phyloP scores from a whole-genome alignment of 1,140 invertebrate genomes.

The Brachionus angularis region DNA sequence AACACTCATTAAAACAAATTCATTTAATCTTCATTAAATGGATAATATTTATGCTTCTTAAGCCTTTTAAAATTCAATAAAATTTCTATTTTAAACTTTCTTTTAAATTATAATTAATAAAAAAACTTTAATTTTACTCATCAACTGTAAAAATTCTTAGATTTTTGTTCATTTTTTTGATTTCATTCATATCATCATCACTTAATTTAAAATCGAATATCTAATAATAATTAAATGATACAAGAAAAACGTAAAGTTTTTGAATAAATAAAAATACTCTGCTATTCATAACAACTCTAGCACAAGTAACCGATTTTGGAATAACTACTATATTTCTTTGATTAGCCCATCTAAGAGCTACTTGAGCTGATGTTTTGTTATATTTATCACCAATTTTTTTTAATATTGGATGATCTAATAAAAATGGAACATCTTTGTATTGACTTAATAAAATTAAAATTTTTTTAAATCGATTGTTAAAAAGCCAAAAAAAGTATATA shows the following conservation, averaged over 20 bases:
- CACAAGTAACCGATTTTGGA: conserved; percentile 4
- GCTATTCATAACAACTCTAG: conserved; percentile 3
- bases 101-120: too few species aligned
- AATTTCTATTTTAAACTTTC: too few species aligned
- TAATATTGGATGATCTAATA: conserved; percentile 12
- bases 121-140: background rate
- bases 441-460: background rate
- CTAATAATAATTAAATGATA: background rate
- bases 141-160: conserved; percentile 7
- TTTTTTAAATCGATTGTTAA: background rate
- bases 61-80: too few species aligned
- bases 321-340: conserved; percentile 29
- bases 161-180: conserved; percentile 14
- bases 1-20: background rate
- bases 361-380: conserved; percentile 29
- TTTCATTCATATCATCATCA: conserved; percentile 23
- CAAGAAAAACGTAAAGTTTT: background rate
- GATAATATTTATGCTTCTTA: conserved; percentile 38
- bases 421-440: background rate
- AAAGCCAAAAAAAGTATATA: background rate
- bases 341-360: conserved; percentile 15
- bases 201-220: conserved; percentile 35
- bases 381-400: conserved; percentile 3
- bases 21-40: conserved; percentile 13
- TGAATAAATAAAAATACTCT: background rate